phyloP scores from a whole-genome alignment of 2,113 vertebrate genomes.

The Bubalus kerabau region DNA sequence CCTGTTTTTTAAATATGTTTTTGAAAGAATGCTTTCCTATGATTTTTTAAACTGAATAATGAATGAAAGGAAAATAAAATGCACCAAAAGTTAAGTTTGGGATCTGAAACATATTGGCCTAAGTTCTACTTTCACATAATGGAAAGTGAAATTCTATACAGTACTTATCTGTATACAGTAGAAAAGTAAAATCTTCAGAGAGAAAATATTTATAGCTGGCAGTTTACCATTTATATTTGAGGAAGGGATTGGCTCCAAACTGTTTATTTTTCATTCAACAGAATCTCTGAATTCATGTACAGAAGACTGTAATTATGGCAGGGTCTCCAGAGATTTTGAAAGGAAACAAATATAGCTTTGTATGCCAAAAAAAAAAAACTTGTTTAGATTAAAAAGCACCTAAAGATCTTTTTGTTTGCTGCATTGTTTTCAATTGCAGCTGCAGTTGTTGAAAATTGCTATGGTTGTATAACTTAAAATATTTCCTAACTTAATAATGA shows the following conservation, averaged over 20 bases:
- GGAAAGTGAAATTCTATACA: not conserved
- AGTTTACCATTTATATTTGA: not conserved
- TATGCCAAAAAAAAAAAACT: not conserved
- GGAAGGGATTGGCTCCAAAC: not conserved
- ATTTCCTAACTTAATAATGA: not conserved
- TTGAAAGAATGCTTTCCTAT: not conserved
- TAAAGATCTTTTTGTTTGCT: not conserved
- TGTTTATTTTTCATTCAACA: constrained; percentile 12
- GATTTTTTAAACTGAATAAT: not conserved
- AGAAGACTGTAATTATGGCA: not conserved
- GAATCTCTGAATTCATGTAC: not conserved
- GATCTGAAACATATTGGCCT: not conserved
- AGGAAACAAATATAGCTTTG: not conserved
- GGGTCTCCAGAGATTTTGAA: not conserved
- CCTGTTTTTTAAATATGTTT: not conserved
- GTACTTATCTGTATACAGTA: not conserved
- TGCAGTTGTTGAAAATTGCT: not conserved
- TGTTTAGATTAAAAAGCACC: not conserved
- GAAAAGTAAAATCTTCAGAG: not conserved
- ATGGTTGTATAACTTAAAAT: not conserved
- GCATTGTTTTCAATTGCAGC: not conserved
- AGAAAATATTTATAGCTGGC: not conserved
- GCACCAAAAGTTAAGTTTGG: not conserved
- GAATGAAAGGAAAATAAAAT: not conserved
- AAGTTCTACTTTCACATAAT: not conserved